Base-by-base conservation (phyloP, 2,888 invertebrate species). In the Apoderus coryli region DNA sequence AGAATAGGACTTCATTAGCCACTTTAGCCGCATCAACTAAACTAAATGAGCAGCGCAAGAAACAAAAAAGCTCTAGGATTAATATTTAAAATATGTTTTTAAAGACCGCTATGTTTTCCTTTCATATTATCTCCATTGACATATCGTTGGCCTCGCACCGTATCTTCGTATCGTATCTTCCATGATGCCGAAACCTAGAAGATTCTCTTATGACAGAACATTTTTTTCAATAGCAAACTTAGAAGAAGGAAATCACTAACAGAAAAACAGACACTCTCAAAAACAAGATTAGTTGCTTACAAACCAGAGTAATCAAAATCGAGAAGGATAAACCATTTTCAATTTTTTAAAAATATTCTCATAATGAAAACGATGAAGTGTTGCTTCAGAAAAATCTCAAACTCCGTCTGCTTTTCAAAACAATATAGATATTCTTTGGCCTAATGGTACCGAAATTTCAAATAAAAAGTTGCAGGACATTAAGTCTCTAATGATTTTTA, bases 361-460 rank as follows among this genome's bases (percentile, higher is more conserved):
- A 23, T 23, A 23, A 4, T 23, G 23, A 23, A 23, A 12, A 11
- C 23, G 11, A 23, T 23, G 23, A 23, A 23, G 23, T 23, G 4
- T 23, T 23, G n/a, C 25, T 25, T 25, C 25, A 25, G 11, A 25
- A 25, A 25, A 25, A 25, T 25, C 25, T 25, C 25, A 12, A 25
- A 14, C 4, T 25, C 3, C 25, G 13, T 11, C 25, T 11, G 25
- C 25, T 25, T 25, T 25, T 25, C 12, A 25, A n/a, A 25, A 25
- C 11, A 14, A 25, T 11, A 25, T 25, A 25, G 25, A 25, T 25
- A 25, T 25, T 25, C 25, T 10, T 12, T 25, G 25, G 25, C 25
- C 25, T 11, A 25, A 25, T 25, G 25, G 25, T 25, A 25, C 12
- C 25, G 25, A 25, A 25, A 25, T 25, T 25, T 25, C 25, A 25